Base-by-base conservation (phyloP, 2,888 invertebrate species). In the Aphidoletes aphidimyza region DNA sequence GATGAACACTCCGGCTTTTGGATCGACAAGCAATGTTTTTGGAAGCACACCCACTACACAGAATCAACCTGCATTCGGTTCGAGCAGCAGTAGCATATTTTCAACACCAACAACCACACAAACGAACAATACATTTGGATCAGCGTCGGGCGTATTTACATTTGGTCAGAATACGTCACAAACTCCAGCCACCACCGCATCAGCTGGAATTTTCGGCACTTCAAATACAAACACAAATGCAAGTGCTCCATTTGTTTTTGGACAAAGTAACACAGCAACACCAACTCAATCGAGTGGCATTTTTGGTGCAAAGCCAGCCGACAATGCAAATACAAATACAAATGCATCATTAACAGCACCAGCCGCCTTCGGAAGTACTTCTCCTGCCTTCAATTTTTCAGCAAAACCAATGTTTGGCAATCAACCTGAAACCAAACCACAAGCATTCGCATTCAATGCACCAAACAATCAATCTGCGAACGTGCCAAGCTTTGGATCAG, bases 231-330 rank as follows among this genome's bases (percentile, higher is more conserved):
- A 11, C 30, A 49, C 54, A 3, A 84, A 45, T 84, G 14, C 83
- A 42, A 83, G 14, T 83, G n/a, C 84, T 19, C 39, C 83, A 30
- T 47, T 47, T 30, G 84, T 47, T 26, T 84, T 84, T 19, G 84
- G 84, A 6, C 45, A 47, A 19, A 47, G 45, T 30, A 84, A 45
- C 34, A 9, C 84, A 84, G 5, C 1, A 1, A 36, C 78, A 19
- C 19, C 78, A 5, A 36, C 5, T 19, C 36, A 36, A 22, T 8
- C 37, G 5, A 36, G 36, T 22, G 37, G 81, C 19, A 81, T 78
- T 11, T 78, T 78, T 17, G 78, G 78, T 36, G 36, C 36, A 36
- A 78, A 78, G 19, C 34, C 78, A 36, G 36, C 19, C 0, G 78
- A 78, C 6, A 54, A 19, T n/a, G 22, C 17, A n/a, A 54, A 3